Evolutionary conservation across 2,888 invertebrate genomes (phyloP).

Genomic region (Tetragonula carbonaria): DNA sequence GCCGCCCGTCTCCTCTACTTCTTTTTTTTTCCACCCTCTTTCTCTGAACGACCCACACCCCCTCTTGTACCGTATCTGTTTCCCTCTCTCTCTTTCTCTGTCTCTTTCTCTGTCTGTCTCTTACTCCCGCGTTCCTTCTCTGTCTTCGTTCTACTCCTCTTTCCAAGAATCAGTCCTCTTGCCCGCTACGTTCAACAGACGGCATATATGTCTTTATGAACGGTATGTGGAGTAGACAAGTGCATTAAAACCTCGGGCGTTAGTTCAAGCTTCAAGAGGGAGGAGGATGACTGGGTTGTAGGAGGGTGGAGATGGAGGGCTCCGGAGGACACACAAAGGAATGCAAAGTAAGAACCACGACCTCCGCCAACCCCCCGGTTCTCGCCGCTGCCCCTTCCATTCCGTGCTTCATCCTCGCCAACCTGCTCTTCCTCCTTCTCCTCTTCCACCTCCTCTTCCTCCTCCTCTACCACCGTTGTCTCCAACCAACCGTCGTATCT

Average conservation of each 20-base stretch:
- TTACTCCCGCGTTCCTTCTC: slow-evolving; percentile 37
- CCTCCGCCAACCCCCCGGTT: slow-evolving; percentile 60
- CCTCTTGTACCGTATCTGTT: slow-evolving; percentile 41
- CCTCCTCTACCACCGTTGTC: slow-evolving; percentile 59
- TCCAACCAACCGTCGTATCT: slow-evolving; percentile 15
- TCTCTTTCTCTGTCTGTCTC: slow-evolving; percentile 32
- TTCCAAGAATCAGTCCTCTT: slow-evolving; percentile 73
- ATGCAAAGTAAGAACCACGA: slow-evolving; percentile 83
- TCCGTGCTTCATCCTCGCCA: slow-evolving; percentile 39
- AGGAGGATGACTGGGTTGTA: slow-evolving; percentile 66
- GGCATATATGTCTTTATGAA: slow-evolving; percentile 82
- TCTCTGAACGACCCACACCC: slow-evolving; percentile 29
- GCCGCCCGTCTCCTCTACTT: slow-evolving; percentile 39
- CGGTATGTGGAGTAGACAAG: slow-evolving; percentile 83
- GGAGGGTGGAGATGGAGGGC: slow-evolving; percentile 72
- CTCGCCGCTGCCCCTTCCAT: slow-evolving; percentile 51
- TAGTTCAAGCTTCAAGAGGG: slow-evolving; percentile 82
- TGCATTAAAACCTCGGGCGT: slow-evolving; percentile 84
- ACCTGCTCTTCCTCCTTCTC: slow-evolving; percentile 46
- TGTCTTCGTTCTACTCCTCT: slow-evolving; percentile 67
- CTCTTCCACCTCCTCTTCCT: slow-evolving; percentile 65
- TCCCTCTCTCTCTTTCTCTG: slow-evolving; percentile 55
- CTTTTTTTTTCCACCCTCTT: slow-evolving; percentile 29
- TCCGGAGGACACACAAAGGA: slow-evolving; percentile 82
- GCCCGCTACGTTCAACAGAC: slow-evolving; percentile 76